Evolutionary conservation across 1,140 invertebrate genomes (phyloP).

Genomic region (Drosophila ironensis): DNA sequence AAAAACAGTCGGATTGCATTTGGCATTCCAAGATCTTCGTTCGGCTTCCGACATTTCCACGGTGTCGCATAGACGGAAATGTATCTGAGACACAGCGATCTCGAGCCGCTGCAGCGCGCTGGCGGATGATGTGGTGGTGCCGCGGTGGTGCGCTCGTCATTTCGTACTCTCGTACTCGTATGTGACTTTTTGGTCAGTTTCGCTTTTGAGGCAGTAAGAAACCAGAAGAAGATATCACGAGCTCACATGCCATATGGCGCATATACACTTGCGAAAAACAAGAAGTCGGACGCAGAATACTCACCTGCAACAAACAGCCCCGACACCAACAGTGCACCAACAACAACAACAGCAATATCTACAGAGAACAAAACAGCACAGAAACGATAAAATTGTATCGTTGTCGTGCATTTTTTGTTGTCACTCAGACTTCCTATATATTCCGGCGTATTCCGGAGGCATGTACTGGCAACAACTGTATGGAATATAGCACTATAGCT

Average conservation of each 20-base stretch:
- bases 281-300: slow-evolving; percentile 65
- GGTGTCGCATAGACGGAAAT: slow-evolving; percentile 24
- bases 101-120: too few species aligned
- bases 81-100: slow-evolving; percentile 27
- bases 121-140: slow-evolving; percentile 18
- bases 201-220: slow-evolving; percentile 34
- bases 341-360: background rate
- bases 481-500: slow-evolving; percentile 8
- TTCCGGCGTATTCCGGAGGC: background rate
- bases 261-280: slow-evolving; percentile 51
- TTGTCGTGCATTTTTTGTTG: slow-evolving; percentile 58
- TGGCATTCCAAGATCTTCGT: too few species aligned
- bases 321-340: slow-evolving; percentile 13
- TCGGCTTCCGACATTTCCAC: background rate
- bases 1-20: too few species aligned
- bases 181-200: slow-evolving; percentile 67
- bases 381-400: slow-evolving; percentile 63
- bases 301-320: slow-evolving; percentile 72
- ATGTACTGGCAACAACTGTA: background rate
- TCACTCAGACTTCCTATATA: slow-evolving; percentile 43
- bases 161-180: slow-evolving; percentile 57
- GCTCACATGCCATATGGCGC: slow-evolving; percentile 60
- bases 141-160: slow-evolving; percentile 4
- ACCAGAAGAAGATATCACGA: slow-evolving; percentile 73
- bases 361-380: background rate